phyloP scores from a whole-genome alignment of 35 echinoderm and acorn worm species.

The Heliocidaris erythrogramma region DNA sequence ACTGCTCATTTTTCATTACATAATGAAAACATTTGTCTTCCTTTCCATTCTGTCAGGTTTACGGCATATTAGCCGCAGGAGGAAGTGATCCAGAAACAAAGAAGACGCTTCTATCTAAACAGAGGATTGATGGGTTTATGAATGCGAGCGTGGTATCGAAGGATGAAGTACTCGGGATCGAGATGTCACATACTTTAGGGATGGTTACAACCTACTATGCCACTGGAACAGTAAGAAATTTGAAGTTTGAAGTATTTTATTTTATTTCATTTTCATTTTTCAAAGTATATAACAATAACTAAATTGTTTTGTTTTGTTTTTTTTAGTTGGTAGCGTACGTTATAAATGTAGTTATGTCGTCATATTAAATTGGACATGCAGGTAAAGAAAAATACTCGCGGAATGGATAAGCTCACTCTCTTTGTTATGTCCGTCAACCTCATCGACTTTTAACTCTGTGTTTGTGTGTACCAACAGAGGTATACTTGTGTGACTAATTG shows the following conservation, averaged over 20 bases:
- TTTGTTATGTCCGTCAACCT: no score
- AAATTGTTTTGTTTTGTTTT: no score
- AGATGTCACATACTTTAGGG: neutral
- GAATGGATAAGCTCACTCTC: no score
- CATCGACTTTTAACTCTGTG: no score
- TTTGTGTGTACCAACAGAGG: no score
- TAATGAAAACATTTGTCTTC: no score
- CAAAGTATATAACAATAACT: neutral
- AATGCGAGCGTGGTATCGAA: neutral
- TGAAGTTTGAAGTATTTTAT: neutral
- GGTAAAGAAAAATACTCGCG: no score
- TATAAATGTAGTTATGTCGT: no score
- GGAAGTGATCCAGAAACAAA: neutral
- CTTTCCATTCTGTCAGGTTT: neutral
- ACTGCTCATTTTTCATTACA: no score
- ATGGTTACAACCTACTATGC: neutral
- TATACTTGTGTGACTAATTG: no score
- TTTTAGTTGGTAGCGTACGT: no score
- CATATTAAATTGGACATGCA: no score
- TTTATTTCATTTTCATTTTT: neutral
- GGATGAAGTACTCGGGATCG: neutral
- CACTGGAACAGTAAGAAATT: neutral
- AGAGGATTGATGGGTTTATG: neutral
- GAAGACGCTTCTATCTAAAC: neutral
- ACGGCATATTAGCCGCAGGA: neutral